Base-by-base conservation (phyloP, 2,113 vertebrate genomes). In the Epinephelus lanceolatus region DNA sequence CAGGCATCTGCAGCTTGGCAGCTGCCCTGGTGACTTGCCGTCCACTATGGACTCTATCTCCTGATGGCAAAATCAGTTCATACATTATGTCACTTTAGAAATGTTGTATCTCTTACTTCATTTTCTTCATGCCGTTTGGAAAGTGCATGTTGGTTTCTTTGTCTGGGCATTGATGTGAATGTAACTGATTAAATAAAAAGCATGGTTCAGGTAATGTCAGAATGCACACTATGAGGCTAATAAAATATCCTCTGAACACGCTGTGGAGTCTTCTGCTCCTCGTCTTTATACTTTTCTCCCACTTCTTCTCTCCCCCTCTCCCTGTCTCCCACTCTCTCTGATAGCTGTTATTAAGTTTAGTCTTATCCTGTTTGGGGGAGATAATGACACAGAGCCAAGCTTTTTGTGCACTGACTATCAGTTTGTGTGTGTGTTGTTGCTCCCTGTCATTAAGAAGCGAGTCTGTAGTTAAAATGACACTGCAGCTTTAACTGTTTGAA, bases 331-430 rank as follows among this genome's bases (percentile, higher is more conserved):
- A 11, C 10, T 57, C 47, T 18, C 59, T 21, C 68, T 88, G 84
- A 86, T 90, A 65, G 72, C 86, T 82, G 85, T 86, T 88, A 88
- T 88, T 91, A 86, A 4, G 85, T 76, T 55, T 0, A 10, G 57
- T 67, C 61, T 19, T 70, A 55, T 80, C 19, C 40, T 68, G 33
- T 78, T 79, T 65, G 17, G 47, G 55, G 76, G 33, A 19, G 73
- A 67, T 87, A 84, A 89, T 89, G 60, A 63, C 66, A 79, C 18
- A 49, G 42, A 53, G 30, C 2, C 2, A 23, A 57, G 56, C 25
- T 19, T 33, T 70, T 17, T 53, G 68, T 49, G 53, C 21, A 15
- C 49, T 69, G 69, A 17, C 11, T 42, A 2, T 57, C 30, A n/a
- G 21, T 71, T 14, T 47, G 78, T 49, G 62, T 66, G 76, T 63